Evolutionary conservation across 2,888 invertebrate genomes (phyloP), one percentile per base, ranked within the genome.

Genomic region (Drosophila crucigera): DNA sequence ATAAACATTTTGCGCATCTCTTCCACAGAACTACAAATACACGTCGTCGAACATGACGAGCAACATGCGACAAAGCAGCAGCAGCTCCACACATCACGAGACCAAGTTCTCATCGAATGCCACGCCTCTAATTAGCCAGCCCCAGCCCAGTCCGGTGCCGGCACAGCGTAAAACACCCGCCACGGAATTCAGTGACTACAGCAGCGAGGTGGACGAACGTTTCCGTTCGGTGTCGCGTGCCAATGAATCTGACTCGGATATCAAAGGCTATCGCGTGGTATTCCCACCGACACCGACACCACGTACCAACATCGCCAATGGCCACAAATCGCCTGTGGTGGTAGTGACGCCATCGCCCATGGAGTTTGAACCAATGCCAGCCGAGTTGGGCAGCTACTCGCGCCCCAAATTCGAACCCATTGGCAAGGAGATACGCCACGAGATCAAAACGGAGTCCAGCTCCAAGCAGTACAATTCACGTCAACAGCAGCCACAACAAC

Each of bases 121-220:
- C 14, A 25, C 65, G 49, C 83, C 80, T 1, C 16, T 82, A 78
- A 91, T 93, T 4, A 94, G 94, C 22, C 43, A 43, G 16, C 47
- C 58, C 4, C 58, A 58, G 58, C 94, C 95, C 31, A 95, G 95
- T 92, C 96, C 96, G 65, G 78, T 91, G 58, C 79, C 91, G 10
- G 95, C 95, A 31, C 96, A 95, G 93, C 82, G 88, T 19, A 92
- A 91, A 64, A 92, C 92, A 4, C 92, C 92, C 0, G 92, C 92
- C 3, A 65, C 91, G 0, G 92, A 93, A 39, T 96, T 96, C 91
- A 96, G 95, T 88, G 96, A 96, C 90, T 96, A 96, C 89, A 96
- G 96, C 93, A 96, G 96, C 87, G 96, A 96, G 89, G 95, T 95
- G 76, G 96, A 96, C 72, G 94, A 95, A 66, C 94, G 95, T 78